These are phyloP conservation scores for Chironomus striatipennis DNA, from an alignment of 1,140 invertebrate genomes.

Conservation along the genomic window DNA sequence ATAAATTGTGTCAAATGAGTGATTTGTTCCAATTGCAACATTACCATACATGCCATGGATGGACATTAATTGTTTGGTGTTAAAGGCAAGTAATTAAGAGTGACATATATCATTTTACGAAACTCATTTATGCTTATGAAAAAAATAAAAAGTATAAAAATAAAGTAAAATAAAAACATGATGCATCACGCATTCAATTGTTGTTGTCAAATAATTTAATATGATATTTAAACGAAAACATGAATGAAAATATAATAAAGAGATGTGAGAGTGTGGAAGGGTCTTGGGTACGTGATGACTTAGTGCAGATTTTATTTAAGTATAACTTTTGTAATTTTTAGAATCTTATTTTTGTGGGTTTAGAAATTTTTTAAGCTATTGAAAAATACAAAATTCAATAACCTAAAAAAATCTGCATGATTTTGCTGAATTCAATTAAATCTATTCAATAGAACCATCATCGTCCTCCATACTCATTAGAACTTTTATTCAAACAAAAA, in stretches of 20 bases:
- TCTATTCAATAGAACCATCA: too few relatives aligned
- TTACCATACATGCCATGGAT: not conserved
- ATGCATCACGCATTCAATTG: not conserved
- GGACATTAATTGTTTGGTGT: not conserved
- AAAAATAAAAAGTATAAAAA: too few relatives aligned
- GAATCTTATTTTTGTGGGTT: too few relatives aligned
- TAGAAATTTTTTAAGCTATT: too few relatives aligned
- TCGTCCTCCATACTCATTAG: too few relatives aligned
- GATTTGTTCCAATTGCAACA: conserved; percentile 7
- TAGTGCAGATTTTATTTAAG: not conserved
- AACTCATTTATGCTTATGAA: not conserved
- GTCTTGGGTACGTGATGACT: not conserved
- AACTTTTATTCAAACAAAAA: too few relatives aligned
- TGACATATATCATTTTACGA: conserved; percentile 1
- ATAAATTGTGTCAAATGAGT: conserved; percentile 1
- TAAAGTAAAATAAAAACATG: not conserved
- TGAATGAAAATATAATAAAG: not conserved
- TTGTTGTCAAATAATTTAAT: not conserved
- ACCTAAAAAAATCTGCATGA: too few relatives aligned
- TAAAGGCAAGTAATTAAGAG: conserved; percentile 1
- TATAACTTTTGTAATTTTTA: too few relatives aligned
- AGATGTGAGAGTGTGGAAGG: not conserved
- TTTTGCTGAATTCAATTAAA: too few relatives aligned
- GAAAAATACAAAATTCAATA: too few relatives aligned
- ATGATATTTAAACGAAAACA: not conserved